phyloP scores from a whole-genome alignment of 1,140 invertebrate species.

The Lepidurus arcticus region DNA sequence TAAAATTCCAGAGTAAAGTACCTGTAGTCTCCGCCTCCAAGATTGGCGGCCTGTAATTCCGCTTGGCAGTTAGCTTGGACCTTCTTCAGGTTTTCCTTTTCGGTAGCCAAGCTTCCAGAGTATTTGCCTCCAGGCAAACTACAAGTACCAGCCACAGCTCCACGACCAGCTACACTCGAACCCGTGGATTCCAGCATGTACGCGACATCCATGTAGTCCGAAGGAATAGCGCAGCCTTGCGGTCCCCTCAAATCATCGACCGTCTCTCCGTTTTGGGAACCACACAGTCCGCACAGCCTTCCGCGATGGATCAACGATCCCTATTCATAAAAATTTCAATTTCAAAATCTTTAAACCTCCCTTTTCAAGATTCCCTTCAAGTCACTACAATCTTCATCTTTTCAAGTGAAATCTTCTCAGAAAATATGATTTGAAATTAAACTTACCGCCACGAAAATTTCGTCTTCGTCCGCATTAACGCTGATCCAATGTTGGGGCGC shows the following conservation, averaged over 20 bases:
- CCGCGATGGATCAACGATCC: constrained; percentile 33
- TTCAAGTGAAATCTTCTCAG: background rate
- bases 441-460: background rate
- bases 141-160: background rate
- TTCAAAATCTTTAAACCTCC: too few species aligned
- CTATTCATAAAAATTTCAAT: background rate
- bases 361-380: background rate
- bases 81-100: constrained; percentile 1
- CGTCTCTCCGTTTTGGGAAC: constrained; percentile 34
- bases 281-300: constrained; percentile 35
- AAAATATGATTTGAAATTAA: background rate
- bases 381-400: background rate
- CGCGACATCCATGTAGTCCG: constrained; percentile 30
- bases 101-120: background rate
- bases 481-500: constrained; percentile 30
- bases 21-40: background rate
- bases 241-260: constrained; percentile 35
- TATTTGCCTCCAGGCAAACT: constrained; percentile 13
- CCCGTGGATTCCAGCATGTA: constrained; percentile 20
- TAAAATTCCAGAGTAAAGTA: too few species aligned
- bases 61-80: background rate
- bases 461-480: constrained; percentile 23
- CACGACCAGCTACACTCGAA: background rate
- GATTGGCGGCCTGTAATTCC: background rate
- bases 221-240: constrained; percentile 24